A percentile compares a stretch with the other conserved stretches of the same genome.
Evolutionary conservation across 2,797 vertebrate species (phyloP).

Genomic region (Schizopygopsis malacanthus): DNA sequence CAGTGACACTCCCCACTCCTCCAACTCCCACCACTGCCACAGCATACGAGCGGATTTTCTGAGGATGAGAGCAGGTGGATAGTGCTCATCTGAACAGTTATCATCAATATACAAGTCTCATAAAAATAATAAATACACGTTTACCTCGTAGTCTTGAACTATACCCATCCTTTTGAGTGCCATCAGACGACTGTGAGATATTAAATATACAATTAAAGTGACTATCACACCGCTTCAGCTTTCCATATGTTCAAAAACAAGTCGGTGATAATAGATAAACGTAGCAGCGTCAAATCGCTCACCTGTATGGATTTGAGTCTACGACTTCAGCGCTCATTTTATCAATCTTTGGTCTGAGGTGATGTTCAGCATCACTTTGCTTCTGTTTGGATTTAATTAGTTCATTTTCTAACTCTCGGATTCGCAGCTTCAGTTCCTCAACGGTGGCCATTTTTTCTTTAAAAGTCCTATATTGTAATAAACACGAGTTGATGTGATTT

Average conservation of each 20-base stretch:
- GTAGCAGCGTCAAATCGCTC: background rate
- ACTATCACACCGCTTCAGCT: background rate
- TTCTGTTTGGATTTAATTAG: slow-evolving; percentile 83
- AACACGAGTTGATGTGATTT: background rate
- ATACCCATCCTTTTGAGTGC: slow-evolving; percentile 98
- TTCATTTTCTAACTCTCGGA: slow-evolving; percentile 88
- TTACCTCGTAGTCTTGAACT: slow-evolving; percentile 96
- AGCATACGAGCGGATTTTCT: slow-evolving; percentile 93
- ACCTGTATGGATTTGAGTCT: slow-evolving; percentile 98
- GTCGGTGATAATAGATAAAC: background rate
- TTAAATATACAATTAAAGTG: slow-evolving; percentile 57
- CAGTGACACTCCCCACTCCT: slow-evolving; percentile 96
- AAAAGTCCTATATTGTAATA: background rate
- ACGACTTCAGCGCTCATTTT: slow-evolving; percentile 94
- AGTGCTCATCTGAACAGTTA: slow-evolving; percentile 1
- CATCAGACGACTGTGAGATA: slow-evolving; percentile 89
- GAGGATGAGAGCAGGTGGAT: slow-evolving; percentile 47
- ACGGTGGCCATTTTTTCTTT: slow-evolving; percentile 74
- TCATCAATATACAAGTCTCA: background rate
- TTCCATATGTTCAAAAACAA: slow-evolving; percentile 38
- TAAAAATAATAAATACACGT: background rate
- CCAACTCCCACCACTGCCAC: slow-evolving; percentile 95
- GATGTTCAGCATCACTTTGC: slow-evolving; percentile 68
- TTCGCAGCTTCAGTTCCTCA: slow-evolving; percentile 84
- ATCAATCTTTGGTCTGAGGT: slow-evolving; percentile 82